phyloP scores from a whole-genome alignment of 2,113 vertebrate genomes.

The Empidonax alnorum region DNA sequence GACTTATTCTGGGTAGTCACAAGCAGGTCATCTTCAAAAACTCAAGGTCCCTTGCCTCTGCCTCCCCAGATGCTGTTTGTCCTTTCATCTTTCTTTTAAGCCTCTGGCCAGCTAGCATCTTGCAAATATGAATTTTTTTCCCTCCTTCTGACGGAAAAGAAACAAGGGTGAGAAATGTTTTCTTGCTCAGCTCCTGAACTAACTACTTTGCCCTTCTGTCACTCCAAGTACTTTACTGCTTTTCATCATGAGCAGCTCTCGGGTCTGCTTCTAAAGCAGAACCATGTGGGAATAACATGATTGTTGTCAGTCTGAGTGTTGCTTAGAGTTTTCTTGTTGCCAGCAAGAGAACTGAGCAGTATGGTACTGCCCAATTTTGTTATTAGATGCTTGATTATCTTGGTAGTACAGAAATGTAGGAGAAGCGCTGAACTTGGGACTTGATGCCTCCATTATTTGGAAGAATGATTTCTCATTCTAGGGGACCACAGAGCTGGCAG shows the following conservation, averaged over 20 bases:
- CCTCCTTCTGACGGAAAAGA: not conserved
- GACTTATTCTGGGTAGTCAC: not conserved
- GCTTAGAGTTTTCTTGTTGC: not conserved
- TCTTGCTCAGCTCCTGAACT: slow-evolving; percentile 8
- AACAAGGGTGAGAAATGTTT: slow-evolving; percentile 32
- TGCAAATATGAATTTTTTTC: slow-evolving; percentile 13
- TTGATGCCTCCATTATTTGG: not conserved
- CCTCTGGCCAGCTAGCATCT: slow-evolving; percentile 5
- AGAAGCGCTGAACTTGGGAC: not conserved
- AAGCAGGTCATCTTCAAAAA: slow-evolving; percentile 18
- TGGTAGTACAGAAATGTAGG: not conserved
- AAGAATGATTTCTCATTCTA: not conserved
- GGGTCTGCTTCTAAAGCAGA: slow-evolving; percentile 17
- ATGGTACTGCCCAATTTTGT: not conserved
- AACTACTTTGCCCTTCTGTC: slow-evolving; percentile 44
- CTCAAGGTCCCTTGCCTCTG: not conserved
- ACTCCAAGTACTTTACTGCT: slow-evolving; percentile 11
- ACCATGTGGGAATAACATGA: slow-evolving; percentile 1
- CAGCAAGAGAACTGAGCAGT: not conserved
- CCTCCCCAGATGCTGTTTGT: not conserved
- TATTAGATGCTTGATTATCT: not conserved
- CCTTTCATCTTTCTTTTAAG: slow-evolving; percentile 36
- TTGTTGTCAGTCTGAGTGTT: slow-evolving; percentile 15
- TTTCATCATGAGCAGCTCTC: slow-evolving; percentile 36
- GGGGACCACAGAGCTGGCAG: not conserved